Percentiles rank a stretch among this genome's conserved stretches.
phyloP scores from a whole-genome alignment of 2,113 vertebrate genomes.

The Apteryx mantelli region DNA sequence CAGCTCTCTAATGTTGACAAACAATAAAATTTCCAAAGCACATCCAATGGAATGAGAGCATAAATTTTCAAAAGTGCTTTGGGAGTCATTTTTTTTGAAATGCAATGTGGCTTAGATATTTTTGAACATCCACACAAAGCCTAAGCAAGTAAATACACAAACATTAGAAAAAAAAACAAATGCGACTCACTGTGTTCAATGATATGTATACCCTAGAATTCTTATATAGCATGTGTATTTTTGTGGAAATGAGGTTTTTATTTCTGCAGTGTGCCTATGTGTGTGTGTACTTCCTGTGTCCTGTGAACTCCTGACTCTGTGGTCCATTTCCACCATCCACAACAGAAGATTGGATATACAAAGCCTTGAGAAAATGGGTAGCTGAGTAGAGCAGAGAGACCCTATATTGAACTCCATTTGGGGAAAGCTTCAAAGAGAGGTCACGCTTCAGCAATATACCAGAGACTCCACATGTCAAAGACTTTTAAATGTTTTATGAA shows the following conservation, averaged over 20 bases:
- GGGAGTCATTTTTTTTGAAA: too few species aligned
- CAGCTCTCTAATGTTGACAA: too few species aligned
- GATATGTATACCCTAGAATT: too few species aligned
- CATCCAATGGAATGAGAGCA: too few species aligned
- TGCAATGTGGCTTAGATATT: too few species aligned
- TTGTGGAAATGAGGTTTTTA: neutral
- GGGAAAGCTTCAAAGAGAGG: neutral
- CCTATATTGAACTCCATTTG: rapidly evolving
- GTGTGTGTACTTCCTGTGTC: neutral
- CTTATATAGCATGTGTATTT: too few species aligned
- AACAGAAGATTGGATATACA: rapidly evolving
- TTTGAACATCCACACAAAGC: neutral
- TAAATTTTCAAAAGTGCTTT: too few species aligned
- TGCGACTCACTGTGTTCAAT: too few species aligned
- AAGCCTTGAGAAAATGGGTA: rapidly evolving
- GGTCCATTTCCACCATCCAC: rapidly evolving
- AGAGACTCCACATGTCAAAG: rapidly evolving
- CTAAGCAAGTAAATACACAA: neutral
- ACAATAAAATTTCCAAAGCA: too few species aligned
- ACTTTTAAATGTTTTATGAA: too few species aligned
- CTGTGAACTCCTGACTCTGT: neutral
- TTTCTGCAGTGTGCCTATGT: too few species aligned
- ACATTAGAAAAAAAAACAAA: neutral
- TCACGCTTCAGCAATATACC: rapidly evolving
- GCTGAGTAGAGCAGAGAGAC: neutral